Evolutionary conservation across 1,140 invertebrate genomes (phyloP).

Genomic region (Drosophila arawakana): DNA sequence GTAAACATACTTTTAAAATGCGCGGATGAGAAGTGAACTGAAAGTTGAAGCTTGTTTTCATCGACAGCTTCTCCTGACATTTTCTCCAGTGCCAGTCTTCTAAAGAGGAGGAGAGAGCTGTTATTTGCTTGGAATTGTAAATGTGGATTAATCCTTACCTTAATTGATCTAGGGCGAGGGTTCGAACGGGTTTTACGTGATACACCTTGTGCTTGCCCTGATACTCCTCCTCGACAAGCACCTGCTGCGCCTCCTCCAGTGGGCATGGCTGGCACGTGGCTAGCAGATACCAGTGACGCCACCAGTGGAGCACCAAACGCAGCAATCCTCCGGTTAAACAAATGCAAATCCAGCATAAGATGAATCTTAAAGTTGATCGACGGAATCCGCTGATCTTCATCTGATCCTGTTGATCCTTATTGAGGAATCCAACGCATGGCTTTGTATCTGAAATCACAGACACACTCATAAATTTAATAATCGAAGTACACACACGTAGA

Average conservation of each 20-base stretch:
- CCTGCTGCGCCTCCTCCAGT: slow-evolving; percentile 89
- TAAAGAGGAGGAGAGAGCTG: slow-evolving; percentile 5
- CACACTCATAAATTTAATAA: neutral
- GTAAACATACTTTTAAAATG: slow-evolving; percentile 69
- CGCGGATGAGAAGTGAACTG: slow-evolving; percentile 72
- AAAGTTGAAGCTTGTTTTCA: slow-evolving; percentile 61
- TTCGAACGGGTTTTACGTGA: slow-evolving; percentile 87
- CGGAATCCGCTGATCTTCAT: slow-evolving; percentile 89
- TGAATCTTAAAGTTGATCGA: slow-evolving; percentile 84
- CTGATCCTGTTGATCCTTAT: slow-evolving; percentile 89
- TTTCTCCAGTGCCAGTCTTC: slow-evolving; percentile 25
- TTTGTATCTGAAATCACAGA: slow-evolving; percentile 54
- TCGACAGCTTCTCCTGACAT: slow-evolving; percentile 38
- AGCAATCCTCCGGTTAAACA: slow-evolving; percentile 90
- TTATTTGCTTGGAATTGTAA: neutral
- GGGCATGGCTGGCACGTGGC: slow-evolving; percentile 89
- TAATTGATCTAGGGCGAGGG: slow-evolving; percentile 43
- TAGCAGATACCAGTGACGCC: slow-evolving; percentile 91
- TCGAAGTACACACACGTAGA: neutral
- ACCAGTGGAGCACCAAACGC: slow-evolving; percentile 94
- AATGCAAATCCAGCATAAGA: slow-evolving; percentile 87
- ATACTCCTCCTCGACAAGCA: slow-evolving; percentile 91
- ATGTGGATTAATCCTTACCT: slow-evolving; percentile 62
- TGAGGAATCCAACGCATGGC: slow-evolving; percentile 84
- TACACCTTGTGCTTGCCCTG: slow-evolving; percentile 89